Base-by-base conservation (phyloP, 2,888 invertebrate genomes). In the Hypolimnas misippus region DNA sequence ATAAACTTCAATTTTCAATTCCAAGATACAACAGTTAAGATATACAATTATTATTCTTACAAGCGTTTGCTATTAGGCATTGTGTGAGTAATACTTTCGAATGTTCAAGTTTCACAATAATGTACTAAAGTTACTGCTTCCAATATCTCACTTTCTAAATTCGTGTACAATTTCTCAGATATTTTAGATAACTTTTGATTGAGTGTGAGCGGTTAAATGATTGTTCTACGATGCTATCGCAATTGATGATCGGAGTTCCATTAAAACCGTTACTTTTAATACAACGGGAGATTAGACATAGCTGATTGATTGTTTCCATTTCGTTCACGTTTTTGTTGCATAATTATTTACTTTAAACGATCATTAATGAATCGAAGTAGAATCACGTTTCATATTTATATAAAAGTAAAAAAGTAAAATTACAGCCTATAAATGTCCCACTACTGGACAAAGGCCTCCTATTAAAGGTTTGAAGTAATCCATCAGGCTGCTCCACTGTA, bases 151-250 rank as follows among this genome's bases (percentile, higher is more conserved):
- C 49, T 49, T 49, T 49, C 44, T 49, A 49, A 25, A 29, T 29
- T 29, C 25, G 49, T 49, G 29, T 29, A 49, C 49, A 49, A 49
- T 49, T 61, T 61, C 55, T 29, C 46, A 53, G 54, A 54, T 56
- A 61, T 55, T 55, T 55, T 42, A 61, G 55, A 61, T 61, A 55
- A 51, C 55, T 42, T 19, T 42, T 49, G 55, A 56, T 61, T 55
- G 40, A 61, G 55, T 61, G 55, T 50, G 8, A 55, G 40, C n/a
- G 49, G 51, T 54, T 55, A 61, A 55, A 55, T 33, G 40, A n/a
- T 25, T 50, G 29, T 50, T 50, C 14, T 21, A 38, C 46, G 50
- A 25, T 25, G 50, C 49, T 51, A 61, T 55, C 61, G 38, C 40
- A 31, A 42, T 55, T 33, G 50, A 40, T 42, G 50, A 61, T 56